Evolutionary conservation across 2,797 vertebrate genomes (phyloP).

Genomic region (Acanthis flammea): DNA sequence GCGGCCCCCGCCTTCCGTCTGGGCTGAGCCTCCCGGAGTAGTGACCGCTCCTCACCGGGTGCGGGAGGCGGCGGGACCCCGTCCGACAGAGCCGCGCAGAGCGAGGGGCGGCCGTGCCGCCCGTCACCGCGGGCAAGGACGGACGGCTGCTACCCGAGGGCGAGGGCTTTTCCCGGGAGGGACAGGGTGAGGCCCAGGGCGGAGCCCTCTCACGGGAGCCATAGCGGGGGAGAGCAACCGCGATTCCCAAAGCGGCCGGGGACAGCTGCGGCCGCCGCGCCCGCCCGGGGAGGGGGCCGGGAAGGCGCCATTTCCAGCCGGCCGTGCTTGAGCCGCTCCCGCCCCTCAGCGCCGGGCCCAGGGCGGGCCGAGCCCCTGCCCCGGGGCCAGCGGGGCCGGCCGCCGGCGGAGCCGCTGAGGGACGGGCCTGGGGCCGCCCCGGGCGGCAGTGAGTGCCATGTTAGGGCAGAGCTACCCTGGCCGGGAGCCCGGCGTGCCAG

Average conservation of each 20-base stretch:
- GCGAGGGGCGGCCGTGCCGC: no score
- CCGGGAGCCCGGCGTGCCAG: not conserved
- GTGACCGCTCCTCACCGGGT: fast-evolving
- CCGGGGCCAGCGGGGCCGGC: not conserved
- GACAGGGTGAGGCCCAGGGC: not conserved
- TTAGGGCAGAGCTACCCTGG: not conserved
- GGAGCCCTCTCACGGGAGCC: not conserved
- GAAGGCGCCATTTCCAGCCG: not conserved
- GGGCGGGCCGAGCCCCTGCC: not conserved
- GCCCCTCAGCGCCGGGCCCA: not conserved
- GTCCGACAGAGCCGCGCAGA: no score
- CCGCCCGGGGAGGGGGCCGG: no score
- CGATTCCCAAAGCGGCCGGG: not conserved
- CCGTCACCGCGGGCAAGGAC: not conserved
- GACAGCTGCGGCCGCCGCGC: not conserved
- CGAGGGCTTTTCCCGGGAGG: not conserved
- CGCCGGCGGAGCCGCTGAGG: not conserved
- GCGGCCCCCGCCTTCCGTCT: not conserved
- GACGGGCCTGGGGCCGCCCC: not conserved
- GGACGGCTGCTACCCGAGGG: not conserved
- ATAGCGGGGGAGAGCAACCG: no score
- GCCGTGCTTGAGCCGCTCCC: no score
- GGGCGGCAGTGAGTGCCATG: not conserved
- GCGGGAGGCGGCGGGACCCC: not conserved
- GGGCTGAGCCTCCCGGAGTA: not conserved